Percentiles rank a stretch among this genome's conserved stretches.
Evolutionary conservation across 1,140 invertebrate genomes (phyloP).

Genomic region (Meloidogyne chitwoodi): DNA sequence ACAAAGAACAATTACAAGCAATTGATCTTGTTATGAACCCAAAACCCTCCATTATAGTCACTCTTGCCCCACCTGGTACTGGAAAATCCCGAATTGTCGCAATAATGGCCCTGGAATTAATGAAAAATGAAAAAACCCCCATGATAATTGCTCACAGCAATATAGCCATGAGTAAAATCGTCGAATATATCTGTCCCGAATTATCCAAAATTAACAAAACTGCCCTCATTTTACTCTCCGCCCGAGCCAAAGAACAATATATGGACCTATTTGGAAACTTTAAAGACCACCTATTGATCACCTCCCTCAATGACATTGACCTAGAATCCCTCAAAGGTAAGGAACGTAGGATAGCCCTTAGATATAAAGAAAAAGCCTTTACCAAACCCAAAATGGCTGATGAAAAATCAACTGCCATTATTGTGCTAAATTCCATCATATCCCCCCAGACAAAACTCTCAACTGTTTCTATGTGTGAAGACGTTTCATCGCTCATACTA

Average conservation of each 20-base stretch:
- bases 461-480: not conserved
- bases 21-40: slow-evolving; percentile 1
- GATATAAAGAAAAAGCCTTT: not conserved
- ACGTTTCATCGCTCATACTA: not conserved
- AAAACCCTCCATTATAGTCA: not conserved
- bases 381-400: not conserved
- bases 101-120: not conserved
- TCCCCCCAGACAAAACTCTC: not conserved
- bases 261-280: not conserved
- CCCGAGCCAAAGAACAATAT: not conserved
- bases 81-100: not conserved
- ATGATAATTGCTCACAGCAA: not conserved
- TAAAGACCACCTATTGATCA: not conserved
- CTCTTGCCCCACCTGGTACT: not conserved
- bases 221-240: not conserved
- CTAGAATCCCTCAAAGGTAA: not conserved
- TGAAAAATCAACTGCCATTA: not conserved
- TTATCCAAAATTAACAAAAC: not conserved
- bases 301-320: not conserved
- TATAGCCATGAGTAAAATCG: not conserved
- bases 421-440: not conserved
- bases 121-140: not conserved
- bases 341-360: not conserved
- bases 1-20: not conserved
- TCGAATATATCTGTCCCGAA: not conserved